These are phyloP conservation scores for Corythaixoides concolor DNA, from an alignment of 2,113 vertebrate genomes.

Conservation along the genomic window DNA sequence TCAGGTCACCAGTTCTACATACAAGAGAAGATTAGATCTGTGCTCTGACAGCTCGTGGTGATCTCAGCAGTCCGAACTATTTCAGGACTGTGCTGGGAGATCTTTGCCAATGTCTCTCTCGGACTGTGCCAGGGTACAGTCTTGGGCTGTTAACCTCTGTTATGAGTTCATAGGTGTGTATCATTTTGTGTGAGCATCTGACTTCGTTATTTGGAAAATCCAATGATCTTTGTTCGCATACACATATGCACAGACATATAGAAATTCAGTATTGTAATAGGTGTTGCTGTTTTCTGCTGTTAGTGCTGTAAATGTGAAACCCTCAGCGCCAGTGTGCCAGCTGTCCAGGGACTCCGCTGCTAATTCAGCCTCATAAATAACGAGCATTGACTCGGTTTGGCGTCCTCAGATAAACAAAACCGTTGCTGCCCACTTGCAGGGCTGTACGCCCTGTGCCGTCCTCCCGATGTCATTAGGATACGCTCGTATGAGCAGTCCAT, in stretches of 20 bases:
- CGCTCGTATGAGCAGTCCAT: too few species aligned
- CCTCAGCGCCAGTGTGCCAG: fast-evolving
- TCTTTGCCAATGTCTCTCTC: too few species aligned
- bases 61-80: background rate
- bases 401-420: background rate
- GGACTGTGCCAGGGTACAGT: fast-evolving
- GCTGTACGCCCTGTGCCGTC: fast-evolving
- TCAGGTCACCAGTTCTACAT: background rate
- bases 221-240: too few species aligned
- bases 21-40: background rate
- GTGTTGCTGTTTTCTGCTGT: background rate
- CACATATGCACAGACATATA: fast-evolving
- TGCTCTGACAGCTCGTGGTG: fast-evolving
- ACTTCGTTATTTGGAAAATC: background rate
- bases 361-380: background rate
- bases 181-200: fast-evolving
- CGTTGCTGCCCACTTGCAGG: fast-evolving
- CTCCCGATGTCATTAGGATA: fast-evolving
- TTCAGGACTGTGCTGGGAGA: background rate
- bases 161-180: background rate
- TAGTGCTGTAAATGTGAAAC: too few species aligned
- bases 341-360: fast-evolving
- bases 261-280: fast-evolving
- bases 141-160: background rate
- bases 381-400: background rate